Conservation (phyloP, 1,140 invertebrate species). For the Achroia grisella region DNA sequence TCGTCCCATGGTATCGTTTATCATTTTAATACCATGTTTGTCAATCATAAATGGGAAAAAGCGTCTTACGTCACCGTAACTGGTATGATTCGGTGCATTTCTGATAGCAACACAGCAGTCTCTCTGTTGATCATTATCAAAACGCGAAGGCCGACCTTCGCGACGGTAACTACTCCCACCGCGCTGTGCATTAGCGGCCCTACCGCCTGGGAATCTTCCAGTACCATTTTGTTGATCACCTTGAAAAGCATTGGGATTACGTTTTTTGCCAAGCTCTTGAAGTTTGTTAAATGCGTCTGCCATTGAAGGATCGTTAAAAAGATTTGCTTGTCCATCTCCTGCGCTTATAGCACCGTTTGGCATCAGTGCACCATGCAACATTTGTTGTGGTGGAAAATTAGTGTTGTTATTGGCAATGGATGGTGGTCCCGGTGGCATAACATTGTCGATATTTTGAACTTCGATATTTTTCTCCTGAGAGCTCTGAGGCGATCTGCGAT, state of each 20-base stretch:
- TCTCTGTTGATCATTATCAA: constrained; percentile 28
- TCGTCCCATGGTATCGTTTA: constrained; percentile 85
- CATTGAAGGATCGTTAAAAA: constrained; percentile 45
- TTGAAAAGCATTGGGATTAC: constrained; percentile 77
- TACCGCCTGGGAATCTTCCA: constrained; percentile 17
- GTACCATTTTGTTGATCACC: constrained; percentile 38
- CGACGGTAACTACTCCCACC: constrained; percentile 31
- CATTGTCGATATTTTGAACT: constrained; percentile 4
- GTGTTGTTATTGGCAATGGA: constrained; percentile 3
- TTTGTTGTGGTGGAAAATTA: constrained; percentile 6
- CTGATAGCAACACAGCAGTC: constrained; percentile 80
- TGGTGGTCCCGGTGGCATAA: constrained; percentile 2
- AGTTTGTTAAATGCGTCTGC: constrained; percentile 59
- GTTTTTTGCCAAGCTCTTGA: constrained; percentile 75
- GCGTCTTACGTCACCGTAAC: constrained; percentile 85
- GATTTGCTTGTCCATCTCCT: constrained; percentile 13
- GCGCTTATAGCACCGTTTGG: constrained; percentile 24
- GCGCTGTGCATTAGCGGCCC: constrained; percentile 24
- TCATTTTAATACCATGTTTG: constrained; percentile 88
- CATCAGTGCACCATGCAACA: constrained; percentile 11
- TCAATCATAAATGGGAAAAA: constrained; percentile 88
- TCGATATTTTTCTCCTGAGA: constrained; percentile 34
- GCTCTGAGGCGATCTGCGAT: constrained; percentile 48
- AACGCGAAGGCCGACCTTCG: constrained; percentile 35
- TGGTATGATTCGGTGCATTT: constrained; percentile 78